Evolutionary conservation across 2,888 invertebrate genomes (phyloP), one percentile per base, ranked within the genome.

Genomic region (Itoplectis maculator): DNA sequence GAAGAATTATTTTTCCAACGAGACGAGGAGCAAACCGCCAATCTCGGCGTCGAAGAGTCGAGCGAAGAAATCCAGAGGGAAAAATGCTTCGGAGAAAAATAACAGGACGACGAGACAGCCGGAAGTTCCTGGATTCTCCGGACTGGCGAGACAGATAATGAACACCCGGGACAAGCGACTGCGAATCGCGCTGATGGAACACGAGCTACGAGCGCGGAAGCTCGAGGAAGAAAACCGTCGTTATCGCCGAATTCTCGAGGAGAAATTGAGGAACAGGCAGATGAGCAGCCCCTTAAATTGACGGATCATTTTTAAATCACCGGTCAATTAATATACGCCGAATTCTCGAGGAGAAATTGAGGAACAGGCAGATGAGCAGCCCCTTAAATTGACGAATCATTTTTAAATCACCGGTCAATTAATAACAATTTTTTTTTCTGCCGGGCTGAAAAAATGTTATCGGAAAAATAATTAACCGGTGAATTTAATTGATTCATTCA

Each of bases 271-370:
- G 42, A 72, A 70, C 1, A 80, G 86, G 45, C 87, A 85, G 42
- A 80, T 86, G 61, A 88, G 88, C 80, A 87, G 86, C 56, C 88
- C 87, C 3, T 80, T 87, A 59, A 86, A 86, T 69, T 88, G n/a
- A n/a, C n/a, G n/a, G n/a, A n/a, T n/a, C n/a, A n/a, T n/a, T n/a
- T n/a, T n/a, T n/a, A n/a, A n/a, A n/a, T n/a, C n/a, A n/a, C n/a
- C n/a, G n/a, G n/a, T 29, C 29, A 29, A 29, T 29, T 29, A 29
- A 29, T 5, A 5, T 2, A 29, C 2, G 29, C 2, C 13, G 8
- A 56, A 70, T 66, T 40, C 59, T 74, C 49, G 35, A 72, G 13
- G 70, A 72, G 18, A 83, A 80, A 70, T 61, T 82, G n/a, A 75
- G 51, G 47, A 65, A 73, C 0, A 79, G 85, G 51, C 87, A 85